A percentile compares a stretch with the other conserved stretches of the same genome.
These are phyloP conservation scores for Agonopterix subpropinquella DNA, from an alignment of 2,888 invertebrate species.

Conservation along the genomic window DNA sequence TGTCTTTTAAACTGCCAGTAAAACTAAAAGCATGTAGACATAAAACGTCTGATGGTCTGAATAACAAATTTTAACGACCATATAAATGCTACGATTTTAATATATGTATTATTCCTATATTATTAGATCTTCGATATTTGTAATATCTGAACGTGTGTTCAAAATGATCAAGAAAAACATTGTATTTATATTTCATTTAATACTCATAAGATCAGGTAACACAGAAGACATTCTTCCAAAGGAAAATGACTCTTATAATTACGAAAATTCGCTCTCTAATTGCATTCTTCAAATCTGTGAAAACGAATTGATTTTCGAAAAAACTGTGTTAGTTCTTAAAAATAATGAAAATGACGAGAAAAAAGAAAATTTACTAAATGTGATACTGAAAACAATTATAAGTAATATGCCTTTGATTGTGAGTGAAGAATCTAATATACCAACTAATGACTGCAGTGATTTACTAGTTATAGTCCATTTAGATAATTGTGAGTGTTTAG, in stretches of 20 bases:
- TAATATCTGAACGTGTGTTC: too few relatives aligned
- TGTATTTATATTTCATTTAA: too few relatives aligned
- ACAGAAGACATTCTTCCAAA: too few relatives aligned
- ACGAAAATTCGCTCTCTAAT: not conserved
- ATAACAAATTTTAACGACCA: too few relatives aligned
- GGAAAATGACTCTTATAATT: not conserved
- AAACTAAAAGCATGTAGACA: too few relatives aligned
- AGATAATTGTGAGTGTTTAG: conserved; percentile 17
- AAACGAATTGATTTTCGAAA: not conserved
- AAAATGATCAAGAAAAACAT: too few relatives aligned
- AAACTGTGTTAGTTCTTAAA: conserved; percentile 13
- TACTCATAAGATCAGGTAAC: too few relatives aligned
- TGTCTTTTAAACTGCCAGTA: too few relatives aligned
- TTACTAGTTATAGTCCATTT: conserved; percentile 23
- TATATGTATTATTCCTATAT: too few relatives aligned
- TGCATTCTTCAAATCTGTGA: not conserved
- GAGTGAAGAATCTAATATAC: conserved; percentile 8
- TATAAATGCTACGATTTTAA: too few relatives aligned
- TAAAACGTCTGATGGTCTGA: too few relatives aligned
- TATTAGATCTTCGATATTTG: too few relatives aligned
- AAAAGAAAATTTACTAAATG: conserved; percentile 14
- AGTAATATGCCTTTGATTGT: conserved; percentile 15
- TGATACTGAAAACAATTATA: conserved; percentile 16
- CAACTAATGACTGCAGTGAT: conserved; percentile 6
- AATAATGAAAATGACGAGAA: conserved; percentile 3